Evolutionary conservation across 2,113 vertebrate genomes (phyloP).

Genomic region (Setophaga kirtlandii): DNA sequence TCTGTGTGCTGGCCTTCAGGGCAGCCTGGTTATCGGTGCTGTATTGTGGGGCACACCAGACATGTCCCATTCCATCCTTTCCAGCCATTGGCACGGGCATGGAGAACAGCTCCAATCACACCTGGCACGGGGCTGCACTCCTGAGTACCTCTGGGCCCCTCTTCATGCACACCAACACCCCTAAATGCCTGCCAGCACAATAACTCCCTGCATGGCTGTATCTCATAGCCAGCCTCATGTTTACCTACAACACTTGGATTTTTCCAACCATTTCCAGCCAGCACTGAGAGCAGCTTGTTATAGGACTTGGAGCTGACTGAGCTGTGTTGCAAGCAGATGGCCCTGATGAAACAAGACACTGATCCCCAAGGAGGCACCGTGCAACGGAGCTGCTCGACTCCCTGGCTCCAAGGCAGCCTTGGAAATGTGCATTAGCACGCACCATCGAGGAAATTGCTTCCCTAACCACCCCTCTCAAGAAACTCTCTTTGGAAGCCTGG

Average conservation of each 20-base stretch:
- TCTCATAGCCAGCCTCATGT: not conserved
- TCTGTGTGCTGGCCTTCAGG: not conserved
- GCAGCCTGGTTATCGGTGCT: not conserved
- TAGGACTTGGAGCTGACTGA: not conserved
- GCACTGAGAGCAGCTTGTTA: slow-evolving; percentile 27
- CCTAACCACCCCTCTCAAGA: not conserved
- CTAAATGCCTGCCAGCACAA: not conserved
- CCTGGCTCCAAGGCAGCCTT: not conserved
- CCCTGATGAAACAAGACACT: slow-evolving; percentile 30
- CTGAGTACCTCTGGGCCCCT: not conserved
- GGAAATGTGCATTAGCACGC: not conserved
- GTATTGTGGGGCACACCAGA: rapidly evolving
- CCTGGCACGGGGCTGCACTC: not conserved
- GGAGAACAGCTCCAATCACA: not conserved
- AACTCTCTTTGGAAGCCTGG: not conserved
- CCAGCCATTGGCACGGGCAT: rapidly evolving
- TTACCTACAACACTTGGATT: not conserved
- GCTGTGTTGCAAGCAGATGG: slow-evolving; percentile 41
- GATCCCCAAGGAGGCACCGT: slow-evolving; percentile 20
- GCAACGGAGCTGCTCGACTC: not conserved
- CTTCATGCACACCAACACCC: not conserved
- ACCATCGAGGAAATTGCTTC: not conserved
- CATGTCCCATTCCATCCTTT: not conserved
- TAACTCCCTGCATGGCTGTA: not conserved
- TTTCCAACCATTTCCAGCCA: slow-evolving; percentile 9